Percentiles rank a stretch among this genome's conserved stretches.
Evolutionary conservation across 2,113 vertebrate species (phyloP).

Genomic region (Corythaeola cristata): DNA sequence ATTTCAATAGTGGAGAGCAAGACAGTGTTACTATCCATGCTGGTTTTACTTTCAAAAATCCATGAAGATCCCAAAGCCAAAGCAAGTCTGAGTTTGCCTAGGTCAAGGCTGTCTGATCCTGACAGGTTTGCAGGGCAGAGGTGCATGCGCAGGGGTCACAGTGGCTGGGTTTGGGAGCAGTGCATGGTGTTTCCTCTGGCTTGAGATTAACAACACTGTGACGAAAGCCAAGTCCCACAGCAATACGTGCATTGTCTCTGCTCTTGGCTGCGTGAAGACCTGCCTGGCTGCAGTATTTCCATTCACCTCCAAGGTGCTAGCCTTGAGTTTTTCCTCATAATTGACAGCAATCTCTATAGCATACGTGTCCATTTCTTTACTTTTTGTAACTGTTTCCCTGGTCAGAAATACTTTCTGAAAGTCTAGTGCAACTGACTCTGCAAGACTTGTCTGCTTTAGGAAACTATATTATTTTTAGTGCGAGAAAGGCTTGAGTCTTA

Average conservation of each 20-base stretch:
- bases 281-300: background rate
- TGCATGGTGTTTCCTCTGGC: rapidly evolving
- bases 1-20: background rate
- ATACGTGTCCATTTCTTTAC: background rate
- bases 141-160: rapidly evolving
- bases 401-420: background rate
- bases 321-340: background rate
- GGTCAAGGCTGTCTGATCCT: background rate
- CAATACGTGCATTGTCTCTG: rapidly evolving
- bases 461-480: background rate
- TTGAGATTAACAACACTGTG: background rate
- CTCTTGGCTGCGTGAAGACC: background rate
- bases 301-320: background rate
- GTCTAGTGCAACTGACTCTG: background rate
- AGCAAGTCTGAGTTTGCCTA: background rate
- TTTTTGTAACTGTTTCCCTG: background rate
- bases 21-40: too few species aligned
- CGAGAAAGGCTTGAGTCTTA: background rate
- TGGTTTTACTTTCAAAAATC: background rate
- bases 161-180: background rate
- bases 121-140: background rate
- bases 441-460: conserved; percentile 1
- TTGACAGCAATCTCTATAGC: background rate
- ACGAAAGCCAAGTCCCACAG: background rate
- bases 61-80: background rate